Conservation (phyloP, 2,888 invertebrate species). For the Drosophila tanythrix region DNA sequence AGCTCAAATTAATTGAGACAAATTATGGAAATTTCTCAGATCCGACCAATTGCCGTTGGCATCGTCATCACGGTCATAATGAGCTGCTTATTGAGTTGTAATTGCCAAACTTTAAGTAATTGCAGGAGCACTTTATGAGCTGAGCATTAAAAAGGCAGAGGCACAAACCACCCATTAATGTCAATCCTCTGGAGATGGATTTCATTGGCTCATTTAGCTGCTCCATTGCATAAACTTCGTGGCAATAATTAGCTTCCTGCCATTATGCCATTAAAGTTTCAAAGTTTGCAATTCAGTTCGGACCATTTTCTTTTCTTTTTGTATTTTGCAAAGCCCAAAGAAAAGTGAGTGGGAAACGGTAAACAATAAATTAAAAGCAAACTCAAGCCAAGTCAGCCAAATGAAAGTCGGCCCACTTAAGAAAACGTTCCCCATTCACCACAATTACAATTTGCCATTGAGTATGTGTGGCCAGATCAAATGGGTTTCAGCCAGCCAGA, state of each 20-base stretch:
- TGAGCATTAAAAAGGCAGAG: conserved; percentile 20
- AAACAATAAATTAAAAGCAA: conserved; percentile 48
- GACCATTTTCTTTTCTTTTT: conserved; percentile 17
- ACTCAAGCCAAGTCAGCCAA: conserved; percentile 20
- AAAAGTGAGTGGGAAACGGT: conserved; percentile 14
- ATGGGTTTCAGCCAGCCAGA: conserved; percentile 3
- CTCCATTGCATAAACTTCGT: conserved; percentile 33
- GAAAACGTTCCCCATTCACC: neutral
- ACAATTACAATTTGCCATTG: neutral
- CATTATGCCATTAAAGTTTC: conserved; percentile 48
- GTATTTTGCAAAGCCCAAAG: conserved; percentile 1
- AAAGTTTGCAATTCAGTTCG: conserved; percentile 39
- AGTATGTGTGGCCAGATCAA: conserved; percentile 20
- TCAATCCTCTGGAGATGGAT: neutral
- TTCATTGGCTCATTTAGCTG: conserved; percentile 28
- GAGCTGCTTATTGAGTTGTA: conserved; percentile 75
- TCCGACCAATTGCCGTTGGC: conserved; percentile 27
- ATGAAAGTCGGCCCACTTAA: conserved; percentile 22
- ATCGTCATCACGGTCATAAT: conserved; percentile 49
- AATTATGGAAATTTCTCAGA: conserved; percentile 35
- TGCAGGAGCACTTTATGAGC: conserved; percentile 38
- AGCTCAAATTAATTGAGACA: conserved; percentile 31
- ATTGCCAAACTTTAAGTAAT: conserved; percentile 73
- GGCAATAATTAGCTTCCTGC: conserved; percentile 52
- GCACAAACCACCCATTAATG: neutral